phyloP scores from a whole-genome alignment of 2,113 vertebrate genomes.

The Daboia siamensis region DNA sequence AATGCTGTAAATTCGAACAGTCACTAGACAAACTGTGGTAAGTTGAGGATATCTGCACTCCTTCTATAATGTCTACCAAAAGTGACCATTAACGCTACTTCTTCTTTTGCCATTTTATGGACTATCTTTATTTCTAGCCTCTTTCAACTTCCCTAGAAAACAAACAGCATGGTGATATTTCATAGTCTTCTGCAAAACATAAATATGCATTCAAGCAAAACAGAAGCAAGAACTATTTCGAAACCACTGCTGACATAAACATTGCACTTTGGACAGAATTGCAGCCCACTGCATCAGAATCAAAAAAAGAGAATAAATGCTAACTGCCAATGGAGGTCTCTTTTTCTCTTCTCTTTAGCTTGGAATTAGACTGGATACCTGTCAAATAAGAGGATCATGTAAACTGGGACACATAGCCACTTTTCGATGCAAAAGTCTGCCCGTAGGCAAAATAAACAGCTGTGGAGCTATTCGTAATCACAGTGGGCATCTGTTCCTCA shows the following conservation, averaged over 20 bases:
- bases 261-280: too few species aligned
- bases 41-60: background rate
- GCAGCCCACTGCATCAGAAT: too few species aligned
- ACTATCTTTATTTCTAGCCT: background rate
- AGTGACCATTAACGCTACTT: background rate
- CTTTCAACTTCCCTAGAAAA: background rate
- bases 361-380: background rate
- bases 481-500: background rate
- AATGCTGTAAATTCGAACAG: background rate
- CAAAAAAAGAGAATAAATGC: too few species aligned
- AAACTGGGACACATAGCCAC: background rate
- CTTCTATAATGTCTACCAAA: background rate
- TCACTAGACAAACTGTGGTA: background rate
- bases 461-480: background rate
- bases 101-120: background rate
- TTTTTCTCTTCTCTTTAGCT: background rate
- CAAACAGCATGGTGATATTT: background rate
- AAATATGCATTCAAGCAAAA: background rate
- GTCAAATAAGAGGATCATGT: background rate
- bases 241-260: background rate
- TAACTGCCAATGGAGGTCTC: background rate
- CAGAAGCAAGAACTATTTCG: background rate
- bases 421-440: background rate
- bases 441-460: background rate
- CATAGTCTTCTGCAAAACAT: background rate